Conservation (phyloP, 2,888 invertebrate species). For the Neuroscelio doddi region DNA sequence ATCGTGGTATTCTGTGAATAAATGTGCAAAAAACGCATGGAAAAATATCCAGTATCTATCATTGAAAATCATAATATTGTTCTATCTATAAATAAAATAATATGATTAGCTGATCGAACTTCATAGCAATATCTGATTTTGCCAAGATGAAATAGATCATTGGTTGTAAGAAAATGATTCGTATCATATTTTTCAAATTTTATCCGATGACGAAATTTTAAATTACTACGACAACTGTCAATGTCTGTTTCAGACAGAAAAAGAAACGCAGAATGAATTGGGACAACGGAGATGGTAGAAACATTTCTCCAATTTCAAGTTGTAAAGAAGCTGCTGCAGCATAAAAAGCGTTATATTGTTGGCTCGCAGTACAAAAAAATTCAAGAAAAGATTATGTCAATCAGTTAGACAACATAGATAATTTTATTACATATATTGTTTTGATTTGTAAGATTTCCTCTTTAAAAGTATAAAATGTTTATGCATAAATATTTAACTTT, state of each 20-base stretch:
- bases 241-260: background rate
- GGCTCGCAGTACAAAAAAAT: no score
- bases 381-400: no score
- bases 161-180: constrained; percentile 4
- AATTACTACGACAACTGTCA: background rate
- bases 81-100: constrained; percentile 3
- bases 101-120: background rate
- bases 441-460: no score
- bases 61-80: no score
- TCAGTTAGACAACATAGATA: no score
- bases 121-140: background rate
- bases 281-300: background rate
- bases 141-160: constrained; percentile 10
- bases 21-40: constrained; percentile 3
- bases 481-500: no score
- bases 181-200: constrained; percentile 2
- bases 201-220: constrained; percentile 11
- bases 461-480: no score
- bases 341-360: no score
- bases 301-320: background rate
- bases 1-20: constrained; percentile 15
- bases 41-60: constrained; percentile 16
- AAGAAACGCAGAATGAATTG: background rate
- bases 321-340: background rate
- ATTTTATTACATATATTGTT: no score